Conservation (phyloP, 2,888 invertebrate species). For the Vandiemenella viatica region DNA sequence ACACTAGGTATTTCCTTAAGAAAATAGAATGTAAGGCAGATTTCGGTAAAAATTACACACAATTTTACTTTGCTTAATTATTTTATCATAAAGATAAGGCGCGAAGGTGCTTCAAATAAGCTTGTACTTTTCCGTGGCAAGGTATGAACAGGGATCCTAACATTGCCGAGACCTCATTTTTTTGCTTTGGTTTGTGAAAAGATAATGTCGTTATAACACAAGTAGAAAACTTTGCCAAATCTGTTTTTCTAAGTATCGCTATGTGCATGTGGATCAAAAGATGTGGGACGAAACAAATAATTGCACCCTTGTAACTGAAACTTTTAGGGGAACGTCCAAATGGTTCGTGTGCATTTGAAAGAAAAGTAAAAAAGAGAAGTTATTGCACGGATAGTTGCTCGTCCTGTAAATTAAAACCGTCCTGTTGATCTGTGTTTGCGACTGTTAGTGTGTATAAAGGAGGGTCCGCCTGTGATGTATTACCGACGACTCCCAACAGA, state of each 20-base stretch:
- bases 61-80: constrained; percentile 28
- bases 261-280: constrained; percentile 3
- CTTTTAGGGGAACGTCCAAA: constrained; percentile 13
- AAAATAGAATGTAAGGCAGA: constrained; percentile 54
- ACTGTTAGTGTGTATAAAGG: no score
- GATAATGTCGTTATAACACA: constrained; percentile 6
- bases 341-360: constrained; percentile 14
- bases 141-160: constrained; percentile 40
- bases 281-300: constrained; percentile 14
- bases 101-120: constrained; percentile 57
- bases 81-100: constrained; percentile 47
- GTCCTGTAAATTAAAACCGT: no score
- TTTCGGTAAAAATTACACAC: constrained; percentile 45
- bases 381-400: no score
- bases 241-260: constrained; percentile 10
- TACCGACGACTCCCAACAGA: constrained; percentile 12
- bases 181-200: constrained; percentile 6
- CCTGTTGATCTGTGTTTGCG: no score
- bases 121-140: constrained; percentile 43
- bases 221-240: constrained; percentile 9
- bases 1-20: constrained; percentile 26
- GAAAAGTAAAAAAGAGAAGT: background rate
- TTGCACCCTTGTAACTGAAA: constrained; percentile 16
- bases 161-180: constrained; percentile 27
- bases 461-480: no score